A percentile compares a stretch with the other conserved stretches of the same genome.
phyloP scores from a whole-genome alignment of 1,140 invertebrate genomes.

The Cydia fagiglandana region DNA sequence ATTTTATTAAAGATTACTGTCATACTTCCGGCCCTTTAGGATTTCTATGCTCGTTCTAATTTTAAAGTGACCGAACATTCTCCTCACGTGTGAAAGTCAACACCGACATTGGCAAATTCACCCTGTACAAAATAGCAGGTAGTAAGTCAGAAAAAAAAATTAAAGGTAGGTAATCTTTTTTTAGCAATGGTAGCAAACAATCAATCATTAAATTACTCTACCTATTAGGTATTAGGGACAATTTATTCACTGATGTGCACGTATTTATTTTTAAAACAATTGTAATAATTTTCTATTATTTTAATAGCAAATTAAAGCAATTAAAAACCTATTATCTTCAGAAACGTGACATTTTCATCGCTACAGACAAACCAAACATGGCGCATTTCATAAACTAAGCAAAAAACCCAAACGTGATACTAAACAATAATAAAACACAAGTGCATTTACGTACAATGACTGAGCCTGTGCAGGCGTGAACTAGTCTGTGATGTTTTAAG shows the following conservation, averaged over 20 bases:
- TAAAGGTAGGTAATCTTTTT: too few relatives aligned
- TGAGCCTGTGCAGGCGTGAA: background rate
- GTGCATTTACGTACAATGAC: constrained; percentile 13
- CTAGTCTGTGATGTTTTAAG: constrained; percentile 22
- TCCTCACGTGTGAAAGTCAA: too few relatives aligned
- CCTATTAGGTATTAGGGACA: too few relatives aligned
- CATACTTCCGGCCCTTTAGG: background rate
- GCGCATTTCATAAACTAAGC: background rate
- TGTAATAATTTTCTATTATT: background rate
- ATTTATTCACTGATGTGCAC: background rate
- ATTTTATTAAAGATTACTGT: background rate
- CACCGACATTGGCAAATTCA: too few relatives aligned
- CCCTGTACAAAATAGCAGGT: too few relatives aligned
- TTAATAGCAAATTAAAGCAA: background rate
- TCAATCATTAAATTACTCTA: too few relatives aligned
- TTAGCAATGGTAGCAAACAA: too few relatives aligned
- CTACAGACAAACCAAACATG: background rate
- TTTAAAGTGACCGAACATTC: background rate
- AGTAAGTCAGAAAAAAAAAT: too few relatives aligned
- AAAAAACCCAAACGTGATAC: background rate
- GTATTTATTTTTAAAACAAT: background rate
- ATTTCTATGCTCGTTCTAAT: too few relatives aligned
- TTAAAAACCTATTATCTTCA: background rate
- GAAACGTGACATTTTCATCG: background rate
- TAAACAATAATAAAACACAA: constrained; percentile 7